Evolutionary conservation across 2,797 vertebrate species (phyloP), one percentile per base, ranked within the genome.

Genomic region (Onychomys arenicola): DNA sequence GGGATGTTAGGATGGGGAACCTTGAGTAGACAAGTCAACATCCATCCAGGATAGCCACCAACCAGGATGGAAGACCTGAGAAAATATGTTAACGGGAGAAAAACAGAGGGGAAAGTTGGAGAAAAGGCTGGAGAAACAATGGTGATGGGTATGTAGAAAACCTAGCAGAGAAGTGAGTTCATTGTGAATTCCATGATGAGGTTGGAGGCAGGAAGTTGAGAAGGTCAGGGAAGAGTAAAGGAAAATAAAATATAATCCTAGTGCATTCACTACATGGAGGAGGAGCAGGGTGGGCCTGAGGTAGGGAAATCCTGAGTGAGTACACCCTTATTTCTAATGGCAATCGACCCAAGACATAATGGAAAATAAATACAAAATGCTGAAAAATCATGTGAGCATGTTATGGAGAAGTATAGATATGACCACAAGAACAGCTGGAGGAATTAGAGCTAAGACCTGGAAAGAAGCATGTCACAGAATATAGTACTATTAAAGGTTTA

Each of bases 121-220:
- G n/a, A 13, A 65, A 49, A 21, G 49, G 21, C 32, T 52, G 13
- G 76, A n/a, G 88, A 52, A 14, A 80, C 29, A 25, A 0, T 49
- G 57, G 40, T 55, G n/a, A 37, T 21, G 29, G 25, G n/a, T 49
- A 19, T 23, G 57, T 63, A 69, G 73, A 90, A 94, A 88, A 40
- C 0, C 32, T 83, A 63, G 69, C 43, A 85, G 76, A 94, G 57
- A 91, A 75, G 78, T 34, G 27, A 76, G 34, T 32, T 32, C 6
- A 57, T 9, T 85, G 34, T 59, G n/a, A 89, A 91, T 73, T 49
- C 23, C 3, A 0, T 34, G 16, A 25, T 34, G 71, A 77, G 52
- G n/a, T 1, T 34, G 9, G 23, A 5, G 0, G 1, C 9, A 21
- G 27, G 29, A 25, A 43, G 12, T 21, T 3, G 13, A n/a, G 21